Evolutionary conservation across 2,113 vertebrate genomes (phyloP), one percentile per base, ranked within the genome.

Genomic region (Eudyptes chrysolophus): DNA sequence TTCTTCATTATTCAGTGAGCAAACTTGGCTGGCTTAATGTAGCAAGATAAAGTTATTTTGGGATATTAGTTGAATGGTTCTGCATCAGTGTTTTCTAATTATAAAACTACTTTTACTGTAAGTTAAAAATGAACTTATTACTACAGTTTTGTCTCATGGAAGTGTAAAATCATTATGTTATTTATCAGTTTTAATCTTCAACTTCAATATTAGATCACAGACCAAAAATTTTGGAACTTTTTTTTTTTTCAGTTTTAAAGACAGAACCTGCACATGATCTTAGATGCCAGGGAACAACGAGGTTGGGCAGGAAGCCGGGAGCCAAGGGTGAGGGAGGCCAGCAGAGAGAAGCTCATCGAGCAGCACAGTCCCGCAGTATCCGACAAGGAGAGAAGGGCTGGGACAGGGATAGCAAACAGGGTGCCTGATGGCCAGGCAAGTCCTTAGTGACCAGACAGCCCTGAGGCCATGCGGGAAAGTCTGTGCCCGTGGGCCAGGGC

Each of bases 1-100:
- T 71, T 91, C 65, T 72, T 87, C 77, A 68, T 65, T 95, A 80
- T 80, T 92, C 52, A 87, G 52, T 58, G 51, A 68, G 38, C 36
- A 80, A 89, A 76, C 27, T 68, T 80, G 62, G 10, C 68, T 89
- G 75, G 75, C 25, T 77, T 85, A 95, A 79, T 84, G 66, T 86
- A 75, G 76, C 76, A 94, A 83, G 84, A 92, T 75, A 42, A 89
- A 83, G 34, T 75, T 92, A 79, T 70, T 87, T 92, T 51, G 13
- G 17, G 34, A 75, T 79, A 79, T 87, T 76, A 89, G 52, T 44
- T 62, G 62, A 87, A 51, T 44, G 49, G 77, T 87, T 92, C 62
- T 84, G 62, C 81, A 68, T 87, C 94, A 80, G 32, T 68, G 81
- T 68, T 92, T 95, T 94, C 46, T 62, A 87, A 84, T 94, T 95